phyloP scores from a whole-genome alignment of 2,888 invertebrate genomes.

The Sminthurides aquaticus region DNA sequence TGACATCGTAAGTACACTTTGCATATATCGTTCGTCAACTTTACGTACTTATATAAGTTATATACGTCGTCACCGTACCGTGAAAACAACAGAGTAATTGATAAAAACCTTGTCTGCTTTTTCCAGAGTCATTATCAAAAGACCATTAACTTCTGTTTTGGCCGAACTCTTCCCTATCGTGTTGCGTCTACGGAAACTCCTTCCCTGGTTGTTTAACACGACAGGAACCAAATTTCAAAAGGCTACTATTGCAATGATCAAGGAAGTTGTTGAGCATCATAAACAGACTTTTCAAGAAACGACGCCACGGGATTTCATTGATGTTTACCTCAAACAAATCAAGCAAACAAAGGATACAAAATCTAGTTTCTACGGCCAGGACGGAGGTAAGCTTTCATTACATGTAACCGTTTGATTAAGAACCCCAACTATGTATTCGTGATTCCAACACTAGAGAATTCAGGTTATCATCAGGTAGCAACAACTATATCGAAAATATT shows the following conservation, averaged over 20 bases:
- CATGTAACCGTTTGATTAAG: no score
- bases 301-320: constrained; percentile 36
- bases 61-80: no score
- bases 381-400: constrained; percentile 22
- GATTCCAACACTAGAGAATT: no score
- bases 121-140: constrained; percentile 11
- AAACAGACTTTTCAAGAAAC: constrained; percentile 29
- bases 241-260: constrained; percentile 27
- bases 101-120: background rate
- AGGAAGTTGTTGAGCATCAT: constrained; percentile 29
- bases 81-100: background rate
- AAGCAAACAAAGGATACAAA: constrained; percentile 22
- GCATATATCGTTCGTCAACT: no score
- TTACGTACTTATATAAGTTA: constrained; percentile 4
- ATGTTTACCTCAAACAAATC: constrained; percentile 35
- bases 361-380: constrained; percentile 23
- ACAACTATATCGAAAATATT: no score
- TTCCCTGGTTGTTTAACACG: constrained; percentile 22
- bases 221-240: constrained; percentile 23
- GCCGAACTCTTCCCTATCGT: constrained; percentile 30
- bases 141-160: constrained; percentile 13
- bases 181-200: constrained; percentile 10
- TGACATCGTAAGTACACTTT: constrained; percentile 26
- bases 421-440: no score
- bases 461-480: no score